Evolutionary conservation across 2,113 vertebrate species (phyloP), one percentile per base, ranked within the genome.

Genomic region (Oriolus oriolus): DNA sequence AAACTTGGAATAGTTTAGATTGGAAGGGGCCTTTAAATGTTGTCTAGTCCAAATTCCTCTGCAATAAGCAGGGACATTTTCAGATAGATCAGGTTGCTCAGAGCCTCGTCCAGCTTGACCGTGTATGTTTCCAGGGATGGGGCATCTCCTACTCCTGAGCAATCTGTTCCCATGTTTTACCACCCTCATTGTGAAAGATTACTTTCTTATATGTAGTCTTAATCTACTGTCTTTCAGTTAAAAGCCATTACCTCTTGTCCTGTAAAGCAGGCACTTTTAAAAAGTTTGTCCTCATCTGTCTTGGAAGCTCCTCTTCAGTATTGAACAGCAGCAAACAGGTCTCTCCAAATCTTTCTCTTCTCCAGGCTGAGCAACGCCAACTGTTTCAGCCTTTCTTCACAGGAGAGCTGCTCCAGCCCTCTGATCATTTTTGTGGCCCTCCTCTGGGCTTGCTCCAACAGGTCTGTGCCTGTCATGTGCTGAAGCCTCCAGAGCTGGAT

Each of bases 381-480:
- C 16, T 65, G 10, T 59, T 39, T 85, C 41, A 81, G 21, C 28
- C 41, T 76, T 47, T 81, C 52, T 33, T 76, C 11, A 15, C 2
- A 45, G 30, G 18, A 33, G 45, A 61, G 41, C 11, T 76, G 19
- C 28, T 92, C 9, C 52, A 70, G 7, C 24, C 24, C 30, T 27
- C 26, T 50, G 15, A 24, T 42, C 4, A 2, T 59, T 66, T 69
- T 47, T 59, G 35, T 85, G 35, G 11, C 45, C n/a, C 10, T 70
- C 12, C 35, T 52, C 37, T 76, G 69, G 63, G 45, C 57, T n/a
- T 24, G 7, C 8, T 39, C 28, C 47, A n/a, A 8, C 3, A 10
- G 20, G 8, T 79, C 24, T 0, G 0, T 65, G 39, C 22, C 28
- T 70, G 61, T 70, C 1, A 0, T 42, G 13, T 76, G 18, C 31